Evolutionary conservation across 2,888 invertebrate species (phyloP).

Genomic region (Cryptosula pallasiana): DNA sequence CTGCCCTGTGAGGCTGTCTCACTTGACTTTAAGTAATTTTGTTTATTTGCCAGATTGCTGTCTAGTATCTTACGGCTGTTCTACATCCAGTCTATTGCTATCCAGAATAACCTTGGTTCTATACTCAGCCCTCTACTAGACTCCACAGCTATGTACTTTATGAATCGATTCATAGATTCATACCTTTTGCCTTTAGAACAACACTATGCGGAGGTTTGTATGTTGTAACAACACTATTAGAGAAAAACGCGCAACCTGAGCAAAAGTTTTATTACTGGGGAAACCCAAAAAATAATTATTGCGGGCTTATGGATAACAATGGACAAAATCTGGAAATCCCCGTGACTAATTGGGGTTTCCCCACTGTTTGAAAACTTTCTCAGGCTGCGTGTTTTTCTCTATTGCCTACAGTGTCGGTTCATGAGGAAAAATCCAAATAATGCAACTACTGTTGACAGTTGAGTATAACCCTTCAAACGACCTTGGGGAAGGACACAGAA

Average conservation of each 20-base stretch:
- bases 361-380: no score
- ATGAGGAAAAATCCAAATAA: no score
- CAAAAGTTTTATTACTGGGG: no score
- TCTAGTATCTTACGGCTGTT: slow-evolving; percentile 69
- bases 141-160: slow-evolving; percentile 71
- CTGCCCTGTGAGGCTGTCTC: slow-evolving; percentile 23
- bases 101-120: slow-evolving; percentile 64
- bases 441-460: no score
- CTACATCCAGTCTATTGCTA: slow-evolving; percentile 68
- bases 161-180: slow-evolving; percentile 69
- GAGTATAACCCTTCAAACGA: slow-evolving; percentile 61
- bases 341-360: no score
- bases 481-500: slow-evolving; percentile 65
- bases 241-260: no score
- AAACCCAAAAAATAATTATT: no score
- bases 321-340: no score
- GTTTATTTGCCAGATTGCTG: slow-evolving; percentile 61
- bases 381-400: no score
- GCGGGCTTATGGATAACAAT: no score
- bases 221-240: no score
- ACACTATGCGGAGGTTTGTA: slow-evolving; percentile 59
- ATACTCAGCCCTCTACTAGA: slow-evolving; percentile 75
- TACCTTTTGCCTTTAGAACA: slow-evolving; percentile 66
- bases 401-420: no score
- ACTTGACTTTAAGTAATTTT: background rate